phyloP scores from a whole-genome alignment of 1,140 invertebrate genomes.

The Papilio polyxenes region DNA sequence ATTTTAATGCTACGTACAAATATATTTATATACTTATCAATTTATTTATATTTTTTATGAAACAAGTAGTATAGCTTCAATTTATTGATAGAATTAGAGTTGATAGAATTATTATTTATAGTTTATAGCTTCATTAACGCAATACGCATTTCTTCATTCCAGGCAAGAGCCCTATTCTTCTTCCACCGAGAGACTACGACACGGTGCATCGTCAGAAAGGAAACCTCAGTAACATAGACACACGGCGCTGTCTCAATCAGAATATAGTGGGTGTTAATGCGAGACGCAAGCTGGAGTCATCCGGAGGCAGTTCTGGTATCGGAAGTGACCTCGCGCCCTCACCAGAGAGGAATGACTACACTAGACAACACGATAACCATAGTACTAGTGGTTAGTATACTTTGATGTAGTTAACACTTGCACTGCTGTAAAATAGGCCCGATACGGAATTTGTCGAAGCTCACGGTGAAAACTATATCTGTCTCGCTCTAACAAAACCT shows the following conservation, averaged over 20 bases:
- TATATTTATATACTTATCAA: no score
- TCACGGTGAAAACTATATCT: neutral
- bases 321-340: slow-evolving; percentile 93
- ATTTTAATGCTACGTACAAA: no score
- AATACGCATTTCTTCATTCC: slow-evolving; percentile 50
- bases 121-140: neutral
- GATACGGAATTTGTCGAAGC: no score
- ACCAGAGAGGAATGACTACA: slow-evolving; percentile 82
- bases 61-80: slow-evolving; percentile 9
- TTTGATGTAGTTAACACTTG: neutral
- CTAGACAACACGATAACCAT: slow-evolving; percentile 71
- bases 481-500: neutral
- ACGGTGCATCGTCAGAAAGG: slow-evolving; percentile 91
- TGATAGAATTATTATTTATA: no score
- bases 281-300: slow-evolving; percentile 81
- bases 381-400: slow-evolving; percentile 72
- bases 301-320: slow-evolving; percentile 88
- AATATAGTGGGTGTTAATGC: slow-evolving; percentile 86
- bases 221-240: slow-evolving; percentile 90
- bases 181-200: slow-evolving; percentile 97
- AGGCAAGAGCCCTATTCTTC: slow-evolving; percentile 88
- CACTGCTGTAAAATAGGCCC: no score
- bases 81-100: slow-evolving; percentile 6
- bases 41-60: no score
- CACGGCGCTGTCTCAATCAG: slow-evolving; percentile 86